A percentile compares a stretch with the other conserved stretches of the same genome.
These are phyloP conservation scores for Rotaria socialis DNA, from an alignment of 2,888 invertebrate species.

Conservation along the genomic window DNA sequence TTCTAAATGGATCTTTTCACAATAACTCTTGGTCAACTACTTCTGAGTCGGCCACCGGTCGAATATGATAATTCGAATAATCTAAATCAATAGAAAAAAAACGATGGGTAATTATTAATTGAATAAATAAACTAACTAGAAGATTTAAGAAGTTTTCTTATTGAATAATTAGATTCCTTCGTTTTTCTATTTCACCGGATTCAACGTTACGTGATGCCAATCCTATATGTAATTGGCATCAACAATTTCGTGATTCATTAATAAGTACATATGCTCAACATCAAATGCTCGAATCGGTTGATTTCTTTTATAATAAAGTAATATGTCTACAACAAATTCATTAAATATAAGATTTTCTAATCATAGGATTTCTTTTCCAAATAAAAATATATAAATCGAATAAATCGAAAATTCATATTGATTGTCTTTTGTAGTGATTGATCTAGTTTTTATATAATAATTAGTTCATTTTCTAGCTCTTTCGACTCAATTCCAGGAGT, in stretches of 20 bases:
- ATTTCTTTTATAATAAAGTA: not conserved
- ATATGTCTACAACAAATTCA: not conserved
- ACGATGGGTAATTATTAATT: not conserved
- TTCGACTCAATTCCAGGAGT: too few relatives aligned
- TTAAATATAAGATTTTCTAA: too few relatives aligned
- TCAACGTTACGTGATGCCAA: not conserved
- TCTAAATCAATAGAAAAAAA: conserved; percentile 20
- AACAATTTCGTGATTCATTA: not conserved
- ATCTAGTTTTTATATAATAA: too few relatives aligned
- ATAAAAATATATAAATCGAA: too few relatives aligned
- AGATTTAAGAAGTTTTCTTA: not conserved
- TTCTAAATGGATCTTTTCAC: too few relatives aligned
- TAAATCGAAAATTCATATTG: too few relatives aligned
- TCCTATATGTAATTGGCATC: not conserved
- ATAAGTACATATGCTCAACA: not conserved
- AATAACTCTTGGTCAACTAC: not conserved
- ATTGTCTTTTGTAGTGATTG: too few relatives aligned
- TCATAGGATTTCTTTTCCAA: too few relatives aligned
- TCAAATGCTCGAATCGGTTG: conserved; percentile 5
- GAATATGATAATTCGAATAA: conserved; percentile 45
- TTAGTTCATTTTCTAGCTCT: too few relatives aligned
- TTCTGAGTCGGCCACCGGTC: not conserved
- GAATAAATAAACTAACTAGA: not conserved
- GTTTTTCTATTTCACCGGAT: not conserved
- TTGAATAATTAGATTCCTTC: not conserved